Conservation (phyloP, 2,113 vertebrate genomes). For the Phycodurus eques region DNA sequence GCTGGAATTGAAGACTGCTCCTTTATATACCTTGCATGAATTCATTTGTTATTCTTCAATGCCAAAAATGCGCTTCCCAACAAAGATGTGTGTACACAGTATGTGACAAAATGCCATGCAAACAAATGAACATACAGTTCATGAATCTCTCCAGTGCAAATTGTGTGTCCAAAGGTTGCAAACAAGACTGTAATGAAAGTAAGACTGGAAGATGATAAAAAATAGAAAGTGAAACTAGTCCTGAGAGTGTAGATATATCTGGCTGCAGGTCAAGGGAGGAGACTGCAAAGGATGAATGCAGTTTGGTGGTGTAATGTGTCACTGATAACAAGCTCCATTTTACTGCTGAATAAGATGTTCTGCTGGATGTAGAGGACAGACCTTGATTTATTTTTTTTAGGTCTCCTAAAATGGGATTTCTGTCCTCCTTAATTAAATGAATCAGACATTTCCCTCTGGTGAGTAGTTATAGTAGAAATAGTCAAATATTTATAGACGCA, state of each 20-base stretch:
- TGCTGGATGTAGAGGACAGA: constrained; percentile 57
- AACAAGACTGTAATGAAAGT: background rate
- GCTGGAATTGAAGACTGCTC: background rate
- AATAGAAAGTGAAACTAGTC: constrained; percentile 6
- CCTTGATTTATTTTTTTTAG: constrained; percentile 69
- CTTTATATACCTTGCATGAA: background rate
- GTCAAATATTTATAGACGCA: constrained; percentile 73
- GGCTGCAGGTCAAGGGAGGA: constrained; percentile 22
- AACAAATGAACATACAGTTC: background rate
- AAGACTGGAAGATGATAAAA: background rate
- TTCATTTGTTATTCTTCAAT: background rate
- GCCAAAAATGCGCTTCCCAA: background rate
- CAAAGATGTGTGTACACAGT: background rate
- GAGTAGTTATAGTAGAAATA: constrained; percentile 56
- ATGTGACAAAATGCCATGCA: background rate
- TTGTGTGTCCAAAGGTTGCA: background rate
- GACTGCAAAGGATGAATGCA: constrained; percentile 35
- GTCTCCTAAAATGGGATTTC: constrained; percentile 74
- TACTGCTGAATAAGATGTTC: constrained; percentile 73
- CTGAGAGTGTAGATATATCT: background rate
- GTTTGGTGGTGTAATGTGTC: constrained; percentile 55
- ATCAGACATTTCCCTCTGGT: constrained; percentile 72
- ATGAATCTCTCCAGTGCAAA: background rate
- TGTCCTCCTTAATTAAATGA: constrained; percentile 69
- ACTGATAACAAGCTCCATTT: constrained; percentile 60